Evolutionary conservation across 2,888 invertebrate genomes (phyloP), one percentile per base, ranked within the genome.

Genomic region (Drosophila neonasuta): DNA sequence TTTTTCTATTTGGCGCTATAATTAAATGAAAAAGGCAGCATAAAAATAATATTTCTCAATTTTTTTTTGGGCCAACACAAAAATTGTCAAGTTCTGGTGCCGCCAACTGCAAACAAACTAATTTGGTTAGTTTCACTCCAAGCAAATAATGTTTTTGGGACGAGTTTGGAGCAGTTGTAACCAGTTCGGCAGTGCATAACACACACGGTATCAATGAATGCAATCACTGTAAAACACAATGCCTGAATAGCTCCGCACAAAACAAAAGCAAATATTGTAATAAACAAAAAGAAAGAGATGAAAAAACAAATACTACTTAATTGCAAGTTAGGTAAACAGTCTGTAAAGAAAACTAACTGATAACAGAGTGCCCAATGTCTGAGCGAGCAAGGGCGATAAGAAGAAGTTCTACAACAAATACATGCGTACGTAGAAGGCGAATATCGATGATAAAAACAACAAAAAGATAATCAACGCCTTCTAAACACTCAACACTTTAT

Each of bases 401-500:
- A 44, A 69, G 39, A 41, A 15, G 5, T 36, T 34, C 34, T 1
- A 34, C 34, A 24, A 24, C 24, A 24, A 24, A 24, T 11, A 34
- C 39, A 39, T 2, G n/a, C 39, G 13, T 13, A 13, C 46, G 15
- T 51, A 52, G 52, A 29, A 50, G 39, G 32, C 42, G 55, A 67
- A 72, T 64, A 71, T 80, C 78, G 78, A 80, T 77, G 78, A 80
- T 77, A 80, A 72, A 71, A 77, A 59, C 45, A 67, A 64, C 41
- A 71, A 68, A 71, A 68, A 51, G 30, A 57, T 60, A 70, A 77
- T 68, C 54, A 59, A 50, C 63, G 57, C 60, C 52, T 56, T 78
- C 65, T 45, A 30, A 42, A n/a, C 10, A 30, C 10, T 13, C 11
- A 55, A 55, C 54, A 54, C n/a, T 54, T 42, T 42, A 54, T 32